Evolutionary conservation across 2,888 invertebrate species (phyloP).

Genomic region (Tenthredo amoena): DNA sequence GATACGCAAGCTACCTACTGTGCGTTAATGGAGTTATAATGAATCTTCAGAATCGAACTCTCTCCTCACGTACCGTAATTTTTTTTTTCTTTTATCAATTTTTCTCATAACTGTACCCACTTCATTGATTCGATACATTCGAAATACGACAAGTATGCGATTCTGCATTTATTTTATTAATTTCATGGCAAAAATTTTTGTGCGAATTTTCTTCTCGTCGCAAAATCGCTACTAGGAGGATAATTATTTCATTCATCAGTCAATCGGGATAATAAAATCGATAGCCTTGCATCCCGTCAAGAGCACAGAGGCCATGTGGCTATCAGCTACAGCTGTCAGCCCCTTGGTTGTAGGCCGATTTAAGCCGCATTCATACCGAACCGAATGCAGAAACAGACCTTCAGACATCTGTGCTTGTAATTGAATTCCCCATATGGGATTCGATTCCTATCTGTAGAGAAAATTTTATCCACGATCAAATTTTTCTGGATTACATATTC

Average conservation of each 20-base stretch:
- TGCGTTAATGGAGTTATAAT: background rate
- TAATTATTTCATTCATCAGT: conserved; percentile 58
- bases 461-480: background rate
- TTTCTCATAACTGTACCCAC: background rate
- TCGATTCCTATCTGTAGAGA: background rate
- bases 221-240: background rate
- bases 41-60: background rate
- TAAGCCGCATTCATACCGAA: conserved; percentile 50
- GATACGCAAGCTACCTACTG: background rate
- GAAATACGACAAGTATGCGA: background rate
- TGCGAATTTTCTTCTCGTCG: background rate
- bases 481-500: background rate
- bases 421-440: background rate
- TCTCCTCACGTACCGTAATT: background rate
- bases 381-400: background rate
- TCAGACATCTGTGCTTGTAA: background rate
- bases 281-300: conserved; percentile 69
- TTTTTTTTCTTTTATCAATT: background rate
- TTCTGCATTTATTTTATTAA: background rate
- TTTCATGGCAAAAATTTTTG: background rate
- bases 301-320: conserved; percentile 72
- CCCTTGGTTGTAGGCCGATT: conserved; percentile 57
- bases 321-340: conserved; percentile 73
- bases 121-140: background rate
- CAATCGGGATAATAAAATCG: conserved; percentile 70